phyloP scores from a whole-genome alignment of 2,113 vertebrate species.

The Pelecanoides urinatrix region DNA sequence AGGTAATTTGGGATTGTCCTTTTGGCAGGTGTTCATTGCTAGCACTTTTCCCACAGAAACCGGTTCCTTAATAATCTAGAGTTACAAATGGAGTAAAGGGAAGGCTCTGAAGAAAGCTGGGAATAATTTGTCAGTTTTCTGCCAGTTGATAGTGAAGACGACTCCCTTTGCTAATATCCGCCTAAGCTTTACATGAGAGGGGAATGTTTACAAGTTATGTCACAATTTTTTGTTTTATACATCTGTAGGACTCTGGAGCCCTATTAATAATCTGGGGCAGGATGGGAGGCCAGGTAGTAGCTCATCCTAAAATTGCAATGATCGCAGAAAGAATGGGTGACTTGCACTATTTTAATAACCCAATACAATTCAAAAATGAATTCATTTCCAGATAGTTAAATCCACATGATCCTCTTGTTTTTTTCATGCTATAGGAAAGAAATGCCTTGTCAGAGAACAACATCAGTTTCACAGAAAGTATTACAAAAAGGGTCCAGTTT shows the following conservation, averaged over 20 bases:
- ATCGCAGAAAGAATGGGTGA: neutral
- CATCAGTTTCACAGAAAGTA: neutral
- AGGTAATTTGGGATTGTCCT: conserved; percentile 48
- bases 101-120: neutral
- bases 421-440: neutral
- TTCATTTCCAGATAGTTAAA: neutral
- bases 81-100: neutral
- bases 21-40: conserved; percentile 35
- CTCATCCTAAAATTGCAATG: neutral
- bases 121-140: conserved; percentile 6
- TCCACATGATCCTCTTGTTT: neutral
- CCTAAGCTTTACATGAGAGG: neutral
- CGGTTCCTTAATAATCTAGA: neutral
- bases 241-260: neutral
- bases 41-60: conserved; percentile 20
- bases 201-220: neutral
- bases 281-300: neutral
- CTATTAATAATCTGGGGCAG: neutral
- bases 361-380: neutral
- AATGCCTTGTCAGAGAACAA: neutral
- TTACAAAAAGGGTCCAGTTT: neutral
- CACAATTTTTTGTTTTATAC: neutral
- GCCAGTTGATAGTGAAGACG: neutral
- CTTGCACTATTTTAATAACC: neutral
- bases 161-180: neutral